Evolutionary conservation across 2,113 vertebrate genomes (phyloP), one percentile per base, ranked within the genome.

Genomic region (Alces alces): DNA sequence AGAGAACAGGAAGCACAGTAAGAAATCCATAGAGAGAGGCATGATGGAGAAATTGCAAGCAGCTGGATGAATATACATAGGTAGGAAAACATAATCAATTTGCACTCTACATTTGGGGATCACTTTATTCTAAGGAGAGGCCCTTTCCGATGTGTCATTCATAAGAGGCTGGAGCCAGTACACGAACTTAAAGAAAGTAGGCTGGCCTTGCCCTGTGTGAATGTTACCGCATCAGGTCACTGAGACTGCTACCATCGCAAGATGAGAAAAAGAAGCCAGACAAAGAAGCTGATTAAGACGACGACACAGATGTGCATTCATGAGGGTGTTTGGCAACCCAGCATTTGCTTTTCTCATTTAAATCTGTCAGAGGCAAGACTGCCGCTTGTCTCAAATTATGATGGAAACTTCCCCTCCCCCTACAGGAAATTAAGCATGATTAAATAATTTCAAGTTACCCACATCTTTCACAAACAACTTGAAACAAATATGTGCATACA

Each of bases 371-470:
- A 95, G 93, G 91, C 97, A 47, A 89, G 93, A 89, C 36, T 55
- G 78, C 70, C 47, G 52, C 91, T 54, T 33, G 66, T 93, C 76
- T 97, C 93, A 73, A 83, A 96, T 94, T 64, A 96, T 21, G 82
- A 78, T 80, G 91, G 78, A 93, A 83, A 95, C 23, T 13, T 25
- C 27, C 17, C 93, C 45, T 66, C 47, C 86, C 14, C 79, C 36
- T 23, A 28, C 47, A 55, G 73, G 96, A 95, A 94, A 97, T 91
- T 47, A 91, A 80, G 39, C 78, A 50, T 54, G 83, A 97, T 84
- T 91, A 94, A 80, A 85, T 79, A 95, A 91, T 96, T 93, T 93
- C 73, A 94, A 97, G 45, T 80, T 96, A 96, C 83, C 70, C 79
- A 79, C 73, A 85, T 47, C 89, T 60, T 95, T 70, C 73, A 95